Base-by-base conservation (phyloP, 1,140 invertebrate species). In the Heliconius hermathena region DNA sequence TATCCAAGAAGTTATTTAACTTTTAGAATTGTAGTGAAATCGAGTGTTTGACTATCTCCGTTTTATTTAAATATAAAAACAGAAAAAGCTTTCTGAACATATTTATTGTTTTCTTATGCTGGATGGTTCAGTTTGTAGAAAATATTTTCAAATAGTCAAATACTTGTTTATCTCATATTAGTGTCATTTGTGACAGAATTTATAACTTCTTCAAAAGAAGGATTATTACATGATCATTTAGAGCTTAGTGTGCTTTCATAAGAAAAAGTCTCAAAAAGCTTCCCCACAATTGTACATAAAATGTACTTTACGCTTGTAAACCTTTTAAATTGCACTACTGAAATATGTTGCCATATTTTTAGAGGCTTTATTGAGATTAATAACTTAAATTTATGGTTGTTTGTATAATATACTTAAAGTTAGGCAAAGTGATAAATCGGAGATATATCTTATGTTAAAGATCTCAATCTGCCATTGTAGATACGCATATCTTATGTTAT, bases 391-490 rank as follows among this genome's bases (percentile, higher is more conserved):
- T 66, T 66, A 66, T 66, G 60, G 60, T 66, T 66, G 26, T 66
- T 66, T 66, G 60, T 66, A 66, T 66, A 29, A 26, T 26, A 66
- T 66, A 66, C 1, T 66, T 66, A 66, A 66, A 66, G 22, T 66
- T 26, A 66, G 9, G 60, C 5, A 66, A 66, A 29, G 60, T 66
- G 60, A 66, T 66, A 66, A 29, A 66, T 66, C 60, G 26, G 60
- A 76, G 74, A 76, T 8, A 36, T 36, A 36, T 36, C 74, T 76
- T 46, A 49, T 20, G 11, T 71, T 33, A 38, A 38, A 77, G 49
- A 77, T 77, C 76, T 77, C 76, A 77, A n/a, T 78, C 22, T 33
- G 52, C 76, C 71, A 57, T 78, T 52, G 72, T 78, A 54, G 49
- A n/a, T 66, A 76, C 1, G 36, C 60, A 70, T 49, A 71, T 38